Conservation (phyloP, 2,888 invertebrate genomes). For the Erynnis tages region DNA sequence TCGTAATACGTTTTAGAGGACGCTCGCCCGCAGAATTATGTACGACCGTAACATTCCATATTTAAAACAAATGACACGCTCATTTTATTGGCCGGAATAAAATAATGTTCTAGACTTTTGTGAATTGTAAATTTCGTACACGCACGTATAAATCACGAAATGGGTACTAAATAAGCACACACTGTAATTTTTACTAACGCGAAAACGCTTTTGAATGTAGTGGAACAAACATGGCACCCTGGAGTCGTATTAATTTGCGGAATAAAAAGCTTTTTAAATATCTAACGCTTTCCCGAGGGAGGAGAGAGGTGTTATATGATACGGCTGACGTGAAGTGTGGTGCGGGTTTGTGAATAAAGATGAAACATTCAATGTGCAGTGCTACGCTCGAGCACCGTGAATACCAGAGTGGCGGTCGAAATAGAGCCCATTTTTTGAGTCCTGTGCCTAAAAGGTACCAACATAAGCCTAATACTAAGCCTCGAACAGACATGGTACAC, state of each 20-base stretch:
- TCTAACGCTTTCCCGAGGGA: conserved; percentile 25
- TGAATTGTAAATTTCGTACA: neutral
- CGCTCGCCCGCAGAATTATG: neutral
- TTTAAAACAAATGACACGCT: conserved; percentile 15
- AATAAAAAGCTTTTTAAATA: conserved; percentile 30
- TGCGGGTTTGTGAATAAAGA: too few species aligned
- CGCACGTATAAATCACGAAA: conserved; percentile 1
- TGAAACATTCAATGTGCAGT: too few species aligned
- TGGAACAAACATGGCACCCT: conserved; percentile 1
- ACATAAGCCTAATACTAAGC: too few species aligned
- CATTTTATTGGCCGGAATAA: conserved; percentile 1
- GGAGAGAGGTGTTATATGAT: too few species aligned
- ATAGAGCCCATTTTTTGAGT: too few species aligned
- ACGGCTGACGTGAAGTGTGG: too few species aligned
- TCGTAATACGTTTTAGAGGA: conserved; percentile 1
- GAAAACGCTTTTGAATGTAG: neutral
- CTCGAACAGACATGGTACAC: too few species aligned
- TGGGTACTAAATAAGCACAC: neutral
- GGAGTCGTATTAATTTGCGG: conserved; percentile 25
- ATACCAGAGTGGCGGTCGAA: too few species aligned
- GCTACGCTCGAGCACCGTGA: too few species aligned
- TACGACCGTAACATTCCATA: conserved; percentile 6
- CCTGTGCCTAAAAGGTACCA: too few species aligned
- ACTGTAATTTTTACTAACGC: neutral
- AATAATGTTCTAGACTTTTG: conserved; percentile 4